phyloP scores from a whole-genome alignment of 2,113 vertebrate genomes.

The Leucopsar rothschildi region DNA sequence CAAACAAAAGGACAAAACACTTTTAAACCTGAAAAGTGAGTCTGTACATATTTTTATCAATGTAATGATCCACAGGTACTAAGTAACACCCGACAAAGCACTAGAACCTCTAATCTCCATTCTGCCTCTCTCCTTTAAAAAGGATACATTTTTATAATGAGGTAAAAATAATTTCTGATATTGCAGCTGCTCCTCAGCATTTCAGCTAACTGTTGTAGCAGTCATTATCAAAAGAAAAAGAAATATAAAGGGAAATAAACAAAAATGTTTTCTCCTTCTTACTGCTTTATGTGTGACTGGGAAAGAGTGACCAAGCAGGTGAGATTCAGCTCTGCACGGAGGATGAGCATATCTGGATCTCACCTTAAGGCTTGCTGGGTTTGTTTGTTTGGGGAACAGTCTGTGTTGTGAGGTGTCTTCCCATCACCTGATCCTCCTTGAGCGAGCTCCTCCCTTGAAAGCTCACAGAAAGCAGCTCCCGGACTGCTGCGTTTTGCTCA shows the following conservation, averaged over 20 bases:
- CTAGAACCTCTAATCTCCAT: neutral
- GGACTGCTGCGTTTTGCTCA: neutral
- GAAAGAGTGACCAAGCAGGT: accelerated
- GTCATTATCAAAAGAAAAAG: neutral
- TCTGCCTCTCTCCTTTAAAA: neutral
- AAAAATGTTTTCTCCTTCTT: neutral
- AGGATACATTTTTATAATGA: neutral
- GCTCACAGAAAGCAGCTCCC: neutral
- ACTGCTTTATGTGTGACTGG: accelerated
- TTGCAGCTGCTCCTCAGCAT: neutral
- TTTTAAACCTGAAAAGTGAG: constrained; percentile 41
- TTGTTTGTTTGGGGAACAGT: neutral
- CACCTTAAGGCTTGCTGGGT: neutral
- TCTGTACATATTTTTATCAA: constrained; percentile 57
- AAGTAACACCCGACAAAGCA: neutral
- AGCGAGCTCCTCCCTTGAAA: neutral
- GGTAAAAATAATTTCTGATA: constrained; percentile 8
- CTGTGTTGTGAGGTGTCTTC: neutral
- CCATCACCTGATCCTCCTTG: accelerated
- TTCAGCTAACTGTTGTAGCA: neutral
- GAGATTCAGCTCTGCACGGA: neutral
- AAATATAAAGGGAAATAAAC: neutral
- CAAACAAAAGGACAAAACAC: constrained; percentile 56
- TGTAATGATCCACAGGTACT: constrained; percentile 28
- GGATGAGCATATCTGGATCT: neutral